These are phyloP conservation scores for Psammodynastes pulverulentus DNA, from an alignment of 2,113 vertebrate species.

Conservation along the genomic window DNA sequence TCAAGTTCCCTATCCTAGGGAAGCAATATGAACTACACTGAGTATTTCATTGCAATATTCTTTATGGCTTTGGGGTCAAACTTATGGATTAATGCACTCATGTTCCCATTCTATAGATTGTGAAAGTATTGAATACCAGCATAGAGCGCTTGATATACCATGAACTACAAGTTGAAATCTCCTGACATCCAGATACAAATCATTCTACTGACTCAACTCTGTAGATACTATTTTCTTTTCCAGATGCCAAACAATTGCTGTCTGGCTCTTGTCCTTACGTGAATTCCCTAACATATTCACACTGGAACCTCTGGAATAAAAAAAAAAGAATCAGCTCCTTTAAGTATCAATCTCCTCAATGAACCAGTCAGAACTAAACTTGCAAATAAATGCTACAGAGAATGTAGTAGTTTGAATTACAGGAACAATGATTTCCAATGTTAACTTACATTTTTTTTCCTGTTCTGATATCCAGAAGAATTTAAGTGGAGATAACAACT, in stretches of 20 bases:
- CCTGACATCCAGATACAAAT: not conserved
- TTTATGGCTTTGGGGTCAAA: not conserved
- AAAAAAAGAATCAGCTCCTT: not conserved
- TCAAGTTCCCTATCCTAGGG: not conserved
- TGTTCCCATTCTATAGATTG: not conserved
- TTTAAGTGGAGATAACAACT: not conserved
- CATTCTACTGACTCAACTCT: not conserved
- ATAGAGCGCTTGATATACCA: too few species aligned
- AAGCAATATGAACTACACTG: not conserved
- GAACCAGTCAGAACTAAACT: not conserved
- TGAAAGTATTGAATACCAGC: not conserved
- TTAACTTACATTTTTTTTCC: not conserved
- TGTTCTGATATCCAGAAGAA: not conserved
- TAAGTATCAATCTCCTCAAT: not conserved
- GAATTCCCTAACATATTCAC: not conserved
- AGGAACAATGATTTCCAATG: not conserved
- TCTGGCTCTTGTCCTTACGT: not conserved
- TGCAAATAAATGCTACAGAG: not conserved
- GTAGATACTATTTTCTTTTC: not conserved
- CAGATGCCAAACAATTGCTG: not conserved
- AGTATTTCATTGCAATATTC: not conserved
- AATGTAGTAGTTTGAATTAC: not conserved
- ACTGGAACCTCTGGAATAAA: not conserved
- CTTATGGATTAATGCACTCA: not conserved
- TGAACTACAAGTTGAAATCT: not conserved